Percentiles rank a stretch among this genome's conserved stretches.
phyloP scores from a whole-genome alignment of 2,797 vertebrate species.

The Tadarida brasiliensis region DNA sequence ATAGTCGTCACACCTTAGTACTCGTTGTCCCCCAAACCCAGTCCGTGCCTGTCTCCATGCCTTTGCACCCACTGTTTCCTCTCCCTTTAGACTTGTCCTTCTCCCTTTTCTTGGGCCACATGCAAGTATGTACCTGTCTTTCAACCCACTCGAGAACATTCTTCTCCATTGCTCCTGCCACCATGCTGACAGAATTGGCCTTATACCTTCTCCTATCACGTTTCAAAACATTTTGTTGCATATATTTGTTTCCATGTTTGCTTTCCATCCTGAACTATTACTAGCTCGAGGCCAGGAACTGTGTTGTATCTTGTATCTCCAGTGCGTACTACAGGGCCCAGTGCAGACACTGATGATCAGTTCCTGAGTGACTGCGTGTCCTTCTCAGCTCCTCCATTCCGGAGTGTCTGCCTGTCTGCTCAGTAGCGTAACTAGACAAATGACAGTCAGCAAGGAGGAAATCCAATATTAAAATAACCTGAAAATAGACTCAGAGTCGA shows the following conservation, averaged over 20 bases:
- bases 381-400: not conserved
- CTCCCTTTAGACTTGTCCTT: not conserved
- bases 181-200: too few relatives aligned
- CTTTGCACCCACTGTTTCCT: not conserved
- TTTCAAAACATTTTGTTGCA: not conserved
- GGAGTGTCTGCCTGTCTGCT: conserved; percentile 1
- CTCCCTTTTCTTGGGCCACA: not conserved
- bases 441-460: not conserved
- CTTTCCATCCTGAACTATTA: not conserved
- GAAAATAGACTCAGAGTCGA: not conserved
- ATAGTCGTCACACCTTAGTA: not conserved
- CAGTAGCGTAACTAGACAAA: not conserved
- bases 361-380: not conserved
- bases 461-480: not conserved
- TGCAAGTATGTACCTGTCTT: not conserved
- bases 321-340: not conserved
- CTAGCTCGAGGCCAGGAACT: not conserved
- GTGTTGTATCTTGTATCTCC: not conserved
- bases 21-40: not conserved
- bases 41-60: not conserved
- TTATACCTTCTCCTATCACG: not conserved
- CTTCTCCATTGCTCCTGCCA: not conserved
- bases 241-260: not conserved
- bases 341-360: not conserved
- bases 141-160: not conserved